Evolutionary conservation across 2,888 invertebrate genomes (phyloP).

Genomic region (Odontomyia ornata): DNA sequence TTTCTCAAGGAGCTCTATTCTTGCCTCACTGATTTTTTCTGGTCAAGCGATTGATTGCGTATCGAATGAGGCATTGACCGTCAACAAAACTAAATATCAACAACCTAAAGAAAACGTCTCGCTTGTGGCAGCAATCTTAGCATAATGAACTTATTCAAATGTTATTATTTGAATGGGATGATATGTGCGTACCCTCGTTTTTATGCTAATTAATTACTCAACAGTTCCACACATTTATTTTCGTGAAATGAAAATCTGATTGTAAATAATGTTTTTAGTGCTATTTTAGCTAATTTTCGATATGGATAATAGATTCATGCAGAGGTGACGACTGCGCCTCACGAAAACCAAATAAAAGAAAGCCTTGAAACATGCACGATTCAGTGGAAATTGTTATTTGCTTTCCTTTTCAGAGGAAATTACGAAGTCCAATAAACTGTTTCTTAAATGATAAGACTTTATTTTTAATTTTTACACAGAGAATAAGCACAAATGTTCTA

Average conservation of each 20-base stretch:
- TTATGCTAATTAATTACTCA: not conserved
- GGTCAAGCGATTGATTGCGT: not conserved
- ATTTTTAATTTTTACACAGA: too few relatives aligned
- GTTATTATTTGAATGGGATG: not conserved
- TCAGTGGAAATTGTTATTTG: too few relatives aligned
- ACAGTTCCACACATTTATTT: not conserved
- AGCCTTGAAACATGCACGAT: too few relatives aligned
- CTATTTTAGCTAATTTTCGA: too few relatives aligned
- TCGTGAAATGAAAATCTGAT: not conserved
- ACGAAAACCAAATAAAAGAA: too few relatives aligned
- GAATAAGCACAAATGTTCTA: too few relatives aligned
- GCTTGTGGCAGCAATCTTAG: not conserved
- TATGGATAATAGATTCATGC: too few relatives aligned
- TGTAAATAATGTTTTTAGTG: too few relatives aligned
- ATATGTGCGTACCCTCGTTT: not conserved
- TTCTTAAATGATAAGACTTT: too few relatives aligned
- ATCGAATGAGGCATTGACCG: not conserved
- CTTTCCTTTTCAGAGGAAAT: too few relatives aligned
- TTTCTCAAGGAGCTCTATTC: not conserved
- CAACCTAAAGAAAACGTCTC: not conserved
- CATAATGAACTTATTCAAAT: not conserved
- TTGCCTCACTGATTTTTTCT: not conserved
- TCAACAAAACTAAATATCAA: not conserved
- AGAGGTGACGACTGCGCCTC: too few relatives aligned
- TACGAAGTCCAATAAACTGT: too few relatives aligned